Evolutionary conservation across 37 sponge, comb jelly and placozoan species (phyloP).

Genomic region (Chondrosia reniformis): DNA sequence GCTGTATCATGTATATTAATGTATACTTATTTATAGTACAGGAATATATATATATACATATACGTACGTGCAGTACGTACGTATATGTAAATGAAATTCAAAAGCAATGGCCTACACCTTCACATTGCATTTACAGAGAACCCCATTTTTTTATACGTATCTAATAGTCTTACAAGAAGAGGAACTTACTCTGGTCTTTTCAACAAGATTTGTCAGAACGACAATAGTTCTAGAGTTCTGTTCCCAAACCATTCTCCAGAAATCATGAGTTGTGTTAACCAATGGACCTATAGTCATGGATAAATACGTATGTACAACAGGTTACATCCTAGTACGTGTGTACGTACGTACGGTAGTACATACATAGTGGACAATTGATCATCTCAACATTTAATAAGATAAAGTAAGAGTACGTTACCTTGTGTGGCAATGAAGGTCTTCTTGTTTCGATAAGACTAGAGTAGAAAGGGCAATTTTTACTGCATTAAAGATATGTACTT

Average conservation of each 20-base stretch:
- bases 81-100: too few species aligned
- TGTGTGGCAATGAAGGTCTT: slow-evolving; percentile 58
- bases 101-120: too few species aligned
- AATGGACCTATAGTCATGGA: slow-evolving; percentile 31
- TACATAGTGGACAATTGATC: background rate
- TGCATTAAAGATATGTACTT: too few species aligned
- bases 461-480: background rate
- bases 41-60: background rate
- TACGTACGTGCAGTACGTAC: background rate
- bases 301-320: background rate
- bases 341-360: background rate
- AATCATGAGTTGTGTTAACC: slow-evolving; percentile 59
- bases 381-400: background rate
- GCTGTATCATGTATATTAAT: background rate
- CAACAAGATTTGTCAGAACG: slow-evolving; percentile 77
- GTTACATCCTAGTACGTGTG: background rate
- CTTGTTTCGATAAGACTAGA: slow-evolving; percentile 48
- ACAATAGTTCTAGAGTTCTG: slow-evolving; percentile 50
- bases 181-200: slow-evolving; percentile 62
- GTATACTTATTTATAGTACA: background rate
- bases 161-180: too few species aligned
- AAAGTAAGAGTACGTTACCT: slow-evolving; percentile 8
- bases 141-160: too few species aligned
- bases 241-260: slow-evolving; percentile 85
- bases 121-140: too few species aligned